Evolutionary conservation across 1,140 invertebrate species (phyloP).

Genomic region (Zaprionus vittiger): DNA sequence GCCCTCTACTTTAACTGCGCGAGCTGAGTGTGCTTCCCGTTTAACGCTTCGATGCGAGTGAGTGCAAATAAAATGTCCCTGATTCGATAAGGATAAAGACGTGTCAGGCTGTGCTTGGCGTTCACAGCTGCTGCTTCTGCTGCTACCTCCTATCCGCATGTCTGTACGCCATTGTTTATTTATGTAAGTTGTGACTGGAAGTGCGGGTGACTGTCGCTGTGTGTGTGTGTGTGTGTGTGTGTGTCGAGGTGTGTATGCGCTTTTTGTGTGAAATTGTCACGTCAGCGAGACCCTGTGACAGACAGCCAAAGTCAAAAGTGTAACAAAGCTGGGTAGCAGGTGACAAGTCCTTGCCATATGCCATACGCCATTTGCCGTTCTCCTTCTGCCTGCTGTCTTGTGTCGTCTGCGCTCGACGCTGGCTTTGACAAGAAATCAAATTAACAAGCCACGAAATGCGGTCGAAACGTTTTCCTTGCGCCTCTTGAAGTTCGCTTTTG

Average conservation of each 20-base stretch:
- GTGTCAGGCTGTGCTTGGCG: slow-evolving; percentile 40
- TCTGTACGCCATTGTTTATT: slow-evolving; percentile 31
- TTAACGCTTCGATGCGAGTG: slow-evolving; percentile 65
- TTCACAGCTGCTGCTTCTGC: slow-evolving; percentile 33
- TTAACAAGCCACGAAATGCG: slow-evolving; percentile 67
- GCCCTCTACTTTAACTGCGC: slow-evolving; percentile 35
- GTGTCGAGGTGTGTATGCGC: slow-evolving; percentile 28
- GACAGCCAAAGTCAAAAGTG: slow-evolving; percentile 69
- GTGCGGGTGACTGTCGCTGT: slow-evolving; percentile 20
- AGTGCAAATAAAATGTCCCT: slow-evolving; percentile 47
- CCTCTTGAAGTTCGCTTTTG: not conserved
- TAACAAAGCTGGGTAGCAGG: slow-evolving; percentile 49
- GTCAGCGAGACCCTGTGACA: slow-evolving; percentile 60
- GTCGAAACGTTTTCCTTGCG: slow-evolving; percentile 50
- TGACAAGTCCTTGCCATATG: slow-evolving; percentile 45
- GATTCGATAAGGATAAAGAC: slow-evolving; percentile 62
- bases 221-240: not conserved
- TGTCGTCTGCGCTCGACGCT: slow-evolving; percentile 43
- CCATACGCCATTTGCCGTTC: not conserved
- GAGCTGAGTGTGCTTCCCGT: slow-evolving; percentile 30
- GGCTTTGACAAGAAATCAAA: slow-evolving; percentile 76
- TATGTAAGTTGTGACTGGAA: slow-evolving; percentile 14
- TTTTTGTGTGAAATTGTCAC: slow-evolving; percentile 76
- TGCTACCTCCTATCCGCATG: slow-evolving; percentile 38
- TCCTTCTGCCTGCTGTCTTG: slow-evolving; percentile 25